These are phyloP conservation scores for Leucopternis melanops DNA, from an alignment of 2,113 vertebrate species.

Conservation along the genomic window DNA sequence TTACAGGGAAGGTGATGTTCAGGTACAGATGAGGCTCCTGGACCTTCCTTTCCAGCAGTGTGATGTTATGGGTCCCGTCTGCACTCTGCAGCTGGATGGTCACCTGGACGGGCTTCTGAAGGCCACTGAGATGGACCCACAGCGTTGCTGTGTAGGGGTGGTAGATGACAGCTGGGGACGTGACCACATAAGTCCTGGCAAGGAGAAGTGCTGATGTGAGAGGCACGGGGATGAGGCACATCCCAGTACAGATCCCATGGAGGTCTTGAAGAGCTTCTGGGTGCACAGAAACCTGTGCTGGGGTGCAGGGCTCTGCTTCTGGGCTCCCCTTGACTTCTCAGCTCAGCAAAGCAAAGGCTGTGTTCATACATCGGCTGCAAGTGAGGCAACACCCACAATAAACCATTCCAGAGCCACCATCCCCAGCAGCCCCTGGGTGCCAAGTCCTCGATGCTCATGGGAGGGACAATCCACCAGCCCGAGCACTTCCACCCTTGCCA, in stretches of 20 bases:
- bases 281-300: not conserved
- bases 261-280: not conserved
- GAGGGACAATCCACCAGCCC: not conserved
- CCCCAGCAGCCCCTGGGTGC: too few relatives aligned
- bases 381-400: not conserved
- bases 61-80: not conserved
- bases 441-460: rapidly evolving
- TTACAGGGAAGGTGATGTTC: not conserved
- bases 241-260: not conserved
- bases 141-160: not conserved
- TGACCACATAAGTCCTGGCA: not conserved
- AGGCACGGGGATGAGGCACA: not conserved
- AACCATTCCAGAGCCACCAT: not conserved
- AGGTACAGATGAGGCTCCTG: not conserved
- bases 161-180: not conserved
- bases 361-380: not conserved
- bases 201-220: not conserved
- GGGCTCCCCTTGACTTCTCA: not conserved
- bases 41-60: not conserved
- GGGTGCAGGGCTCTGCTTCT: not conserved
- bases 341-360: not conserved
- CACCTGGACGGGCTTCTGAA: not conserved
- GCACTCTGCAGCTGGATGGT: not conserved
- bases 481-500: not conserved
- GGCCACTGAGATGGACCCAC: conserved; percentile 22